A percentile compares a stretch with the other conserved stretches of the same genome.
Conservation (phyloP, 2,888 invertebrate genomes). For the Gortyna flavago region DNA sequence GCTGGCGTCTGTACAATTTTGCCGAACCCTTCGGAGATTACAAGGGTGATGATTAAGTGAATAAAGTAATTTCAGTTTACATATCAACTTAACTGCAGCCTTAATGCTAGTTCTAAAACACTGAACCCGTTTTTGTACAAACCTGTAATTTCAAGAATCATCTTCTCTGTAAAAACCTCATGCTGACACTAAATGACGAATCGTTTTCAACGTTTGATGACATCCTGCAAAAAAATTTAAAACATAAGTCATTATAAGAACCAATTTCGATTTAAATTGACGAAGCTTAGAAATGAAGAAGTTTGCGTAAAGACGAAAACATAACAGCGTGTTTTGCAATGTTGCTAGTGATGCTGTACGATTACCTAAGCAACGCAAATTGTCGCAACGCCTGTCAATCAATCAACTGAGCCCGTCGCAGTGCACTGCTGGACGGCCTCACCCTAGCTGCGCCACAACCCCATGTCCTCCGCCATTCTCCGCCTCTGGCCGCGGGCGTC, state of each 20-base stretch:
- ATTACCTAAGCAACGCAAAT: too few relatives aligned
- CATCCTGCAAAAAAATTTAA: constrained; percentile 32
- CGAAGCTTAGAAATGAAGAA: neutral
- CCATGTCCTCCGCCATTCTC: too few relatives aligned
- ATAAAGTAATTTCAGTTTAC: neutral
- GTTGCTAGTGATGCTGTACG: too few relatives aligned
- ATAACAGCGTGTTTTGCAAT: neutral
- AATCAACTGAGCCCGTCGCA: too few relatives aligned
- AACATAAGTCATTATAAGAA: constrained; percentile 26
- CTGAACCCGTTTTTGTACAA: constrained; percentile 16
- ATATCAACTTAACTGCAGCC: neutral
- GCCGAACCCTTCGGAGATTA: too few relatives aligned
- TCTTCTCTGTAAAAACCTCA: constrained; percentile 45
- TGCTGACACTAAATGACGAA: constrained; percentile 43
- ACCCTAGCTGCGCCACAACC: too few relatives aligned
- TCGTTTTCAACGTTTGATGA: constrained; percentile 44
- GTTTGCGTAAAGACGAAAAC: constrained; percentile 4
- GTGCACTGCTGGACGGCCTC: too few relatives aligned
- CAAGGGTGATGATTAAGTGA: neutral
- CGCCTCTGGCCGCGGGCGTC: too few relatives aligned
- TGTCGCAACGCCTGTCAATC: too few relatives aligned
- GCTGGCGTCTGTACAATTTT: too few relatives aligned
- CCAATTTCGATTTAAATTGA: constrained; percentile 27
- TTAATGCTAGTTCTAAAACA: neutral
- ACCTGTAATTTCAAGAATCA: constrained; percentile 28